These are phyloP conservation scores for Gorsachius magnificus DNA, from an alignment of 2,797 vertebrate species.

Conservation along the genomic window DNA sequence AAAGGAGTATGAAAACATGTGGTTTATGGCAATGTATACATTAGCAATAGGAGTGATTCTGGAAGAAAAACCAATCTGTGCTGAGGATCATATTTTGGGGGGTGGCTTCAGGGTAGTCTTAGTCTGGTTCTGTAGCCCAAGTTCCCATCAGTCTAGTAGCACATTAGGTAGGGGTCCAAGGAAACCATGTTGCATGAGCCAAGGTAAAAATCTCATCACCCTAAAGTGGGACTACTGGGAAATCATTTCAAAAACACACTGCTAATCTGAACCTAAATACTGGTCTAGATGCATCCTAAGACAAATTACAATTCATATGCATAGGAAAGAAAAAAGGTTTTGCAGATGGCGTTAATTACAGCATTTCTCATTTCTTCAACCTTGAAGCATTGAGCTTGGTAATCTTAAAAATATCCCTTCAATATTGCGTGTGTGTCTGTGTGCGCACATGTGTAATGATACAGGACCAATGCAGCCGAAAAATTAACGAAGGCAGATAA, in stretches of 20 bases:
- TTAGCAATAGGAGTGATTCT: neutral
- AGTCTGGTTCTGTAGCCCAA: neutral
- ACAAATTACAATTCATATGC: neutral
- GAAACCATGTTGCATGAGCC: neutral
- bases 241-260: neutral
- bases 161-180: neutral
- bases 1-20: neutral
- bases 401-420: neutral
- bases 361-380: neutral
- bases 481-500: neutral
- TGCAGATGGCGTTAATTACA: neutral
- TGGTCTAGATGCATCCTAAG: neutral
- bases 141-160: neutral
- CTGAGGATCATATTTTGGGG: neutral
- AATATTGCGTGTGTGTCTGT: rapidly evolving
- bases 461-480: neutral
- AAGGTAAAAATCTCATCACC: neutral
- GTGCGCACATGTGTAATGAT: neutral
- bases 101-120: neutral
- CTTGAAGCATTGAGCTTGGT: neutral
- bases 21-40: neutral
- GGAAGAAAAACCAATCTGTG: neutral
- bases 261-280: neutral
- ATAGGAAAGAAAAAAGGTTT: neutral
- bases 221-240: neutral